Conservation (phyloP, 2,888 invertebrate species). For the Spicauda simplicius region DNA sequence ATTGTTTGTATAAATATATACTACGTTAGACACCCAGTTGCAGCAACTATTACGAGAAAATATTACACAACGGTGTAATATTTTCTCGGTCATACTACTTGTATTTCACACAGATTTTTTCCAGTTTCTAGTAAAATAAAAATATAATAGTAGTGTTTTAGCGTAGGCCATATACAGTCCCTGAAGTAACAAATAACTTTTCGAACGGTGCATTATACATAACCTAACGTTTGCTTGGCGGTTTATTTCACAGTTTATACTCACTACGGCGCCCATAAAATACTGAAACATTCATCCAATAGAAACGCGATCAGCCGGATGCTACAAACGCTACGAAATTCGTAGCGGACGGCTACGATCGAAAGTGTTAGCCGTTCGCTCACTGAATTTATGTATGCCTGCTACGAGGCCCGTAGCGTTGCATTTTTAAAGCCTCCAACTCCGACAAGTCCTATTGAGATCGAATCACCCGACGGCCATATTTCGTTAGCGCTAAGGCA, state of each 20-base stretch:
- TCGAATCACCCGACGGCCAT: conserved; percentile 21
- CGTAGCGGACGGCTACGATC: conserved; percentile 16
- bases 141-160: background rate
- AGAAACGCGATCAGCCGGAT: conserved; percentile 14
- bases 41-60: too few relatives aligned
- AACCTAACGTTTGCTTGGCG: background rate
- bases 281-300: conserved; percentile 6
- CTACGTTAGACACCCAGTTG: too few relatives aligned
- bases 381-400: conserved; percentile 15
- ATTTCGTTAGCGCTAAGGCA: conserved; percentile 37
- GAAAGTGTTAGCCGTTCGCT: conserved; percentile 23
- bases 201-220: too few relatives aligned
- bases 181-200: background rate
- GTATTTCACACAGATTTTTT: too few relatives aligned
- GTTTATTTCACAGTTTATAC: conserved; percentile 4
- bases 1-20: too few relatives aligned
- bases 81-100: too few relatives aligned
- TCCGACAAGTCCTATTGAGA: conserved; percentile 19
- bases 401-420: conserved; percentile 24
- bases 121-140: too few relatives aligned
- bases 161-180: background rate
- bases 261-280: background rate
- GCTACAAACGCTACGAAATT: conserved; percentile 16
- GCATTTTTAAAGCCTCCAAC: conserved; percentile 41
- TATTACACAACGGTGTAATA: too few relatives aligned